Conservation (phyloP, 2,888 invertebrate genomes). For the Agrochola lota region DNA sequence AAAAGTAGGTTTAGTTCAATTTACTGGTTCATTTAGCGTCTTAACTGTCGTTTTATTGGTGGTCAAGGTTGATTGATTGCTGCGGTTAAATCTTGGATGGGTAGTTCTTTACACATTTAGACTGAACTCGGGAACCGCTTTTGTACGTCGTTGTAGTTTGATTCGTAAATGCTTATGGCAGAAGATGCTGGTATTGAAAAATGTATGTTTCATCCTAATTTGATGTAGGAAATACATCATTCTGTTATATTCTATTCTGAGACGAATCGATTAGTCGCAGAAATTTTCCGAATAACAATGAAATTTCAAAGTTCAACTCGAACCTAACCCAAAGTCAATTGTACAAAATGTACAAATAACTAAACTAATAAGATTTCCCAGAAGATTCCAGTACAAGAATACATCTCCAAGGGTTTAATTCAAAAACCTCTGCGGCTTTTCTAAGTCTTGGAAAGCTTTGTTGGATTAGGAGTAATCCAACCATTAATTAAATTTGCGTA, state of each 20-base stretch:
- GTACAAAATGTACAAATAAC: conserved; percentile 42
- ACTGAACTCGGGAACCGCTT: neutral
- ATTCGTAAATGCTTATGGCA: neutral
- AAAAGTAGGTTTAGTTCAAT: conserved; percentile 39
- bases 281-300: conserved; percentile 2
- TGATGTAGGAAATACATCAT: too few relatives aligned
- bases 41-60: conserved; percentile 46
- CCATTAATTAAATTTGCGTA: conserved; percentile 42
- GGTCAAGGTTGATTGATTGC: conserved; percentile 37
- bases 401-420: conserved; percentile 39
- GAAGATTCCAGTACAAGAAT: conserved; percentile 41
- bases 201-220: too few relatives aligned
- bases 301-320: conserved; percentile 38
- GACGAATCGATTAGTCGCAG: neutral
- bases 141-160: neutral
- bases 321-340: conserved; percentile 34
- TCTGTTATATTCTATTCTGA: too few relatives aligned
- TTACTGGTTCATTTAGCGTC: conserved; percentile 42
- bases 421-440: conserved; percentile 42
- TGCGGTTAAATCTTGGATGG: conserved; percentile 19
- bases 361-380: conserved; percentile 42
- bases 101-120: neutral
- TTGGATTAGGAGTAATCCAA: conserved; percentile 37
- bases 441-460: conserved; percentile 41
- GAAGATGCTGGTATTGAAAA: neutral